Base-by-base conservation (phyloP, 1,140 invertebrate genomes). In the Pollicipes pollicipes region DNA sequence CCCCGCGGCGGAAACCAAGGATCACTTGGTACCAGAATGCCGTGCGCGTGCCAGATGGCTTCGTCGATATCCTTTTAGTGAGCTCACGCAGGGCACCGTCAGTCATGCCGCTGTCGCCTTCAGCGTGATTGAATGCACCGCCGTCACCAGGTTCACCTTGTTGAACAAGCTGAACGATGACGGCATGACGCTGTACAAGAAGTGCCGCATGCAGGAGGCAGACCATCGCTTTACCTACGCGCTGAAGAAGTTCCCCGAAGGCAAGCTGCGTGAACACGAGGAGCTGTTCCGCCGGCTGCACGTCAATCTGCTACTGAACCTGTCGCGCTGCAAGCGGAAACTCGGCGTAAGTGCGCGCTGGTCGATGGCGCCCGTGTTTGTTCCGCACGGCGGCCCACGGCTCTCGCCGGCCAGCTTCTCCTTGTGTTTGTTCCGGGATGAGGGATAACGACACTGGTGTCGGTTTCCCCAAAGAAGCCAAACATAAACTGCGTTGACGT, bases 91-190 rank as follows among this genome's bases (percentile, higher is more conserved):
- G n/a, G n/a, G n/a, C n/a, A n/a, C n/a, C n/a, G n/a, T n/a, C n/a
- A n/a, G n/a, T n/a, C n/a, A n/a, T n/a, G n/a, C n/a, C n/a, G n/a
- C n/a, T n/a, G n/a, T n/a, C n/a, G n/a, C n/a, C n/a, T n/a, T n/a
- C n/a, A n/a, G n/a, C n/a, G n/a, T n/a, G n/a, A n/a, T n/a, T n/a
- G n/a, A n/a, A n/a, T n/a, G n/a, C n/a, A n/a, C n/a, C n/a, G n/a
- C n/a, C n/a, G n/a, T n/a, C n/a, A n/a, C 67, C 74, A 86, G 85
- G 77, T 81, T 95, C 17, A 88, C 96, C 70, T 83, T 98, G 68
- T 82, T 98, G n/a, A 95, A 95, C 80, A 98, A 98, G 80, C 83
- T 98, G 28, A 83, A 97, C 67, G 95, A 97, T 82, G 95, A 98
- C 82, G 95, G 94, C 4, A 95, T 95, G 78, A 87, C 93, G 29